Base-by-base conservation (phyloP, 2,888 invertebrate genomes). In the Hermaeophaga mercurialis region DNA sequence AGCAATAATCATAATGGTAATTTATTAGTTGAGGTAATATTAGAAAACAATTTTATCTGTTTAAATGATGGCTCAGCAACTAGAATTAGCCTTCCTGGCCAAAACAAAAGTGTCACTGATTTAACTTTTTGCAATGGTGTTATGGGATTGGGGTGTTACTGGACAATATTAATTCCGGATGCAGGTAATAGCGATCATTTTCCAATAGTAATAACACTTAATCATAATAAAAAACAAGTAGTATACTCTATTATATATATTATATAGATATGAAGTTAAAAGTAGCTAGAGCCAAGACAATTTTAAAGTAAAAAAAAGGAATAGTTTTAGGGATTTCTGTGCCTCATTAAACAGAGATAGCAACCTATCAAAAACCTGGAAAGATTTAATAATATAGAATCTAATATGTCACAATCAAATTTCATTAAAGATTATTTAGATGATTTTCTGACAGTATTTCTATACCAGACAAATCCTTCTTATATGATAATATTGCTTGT, bases 321-420 rank as follows among this genome's bases (percentile, higher is more conserved):
- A 18, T 8, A 39, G 19, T 39, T 39, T 39, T 8, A 39, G 8
- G 1, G 3, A 39, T n/a, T 39, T 39, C n/a, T 39, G 39, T 39
- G 11, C 1, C 11, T n/a, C 1, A 9, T 3, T 39, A 4, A 39
- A n/a, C n/a, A 39, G 39, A 18, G 19, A 39, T 4, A 19, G 11
- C 11, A 11, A 39, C 14, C 2, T 39, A 5, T n/a, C 8, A 39
- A n/a, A 2, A 18, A 19, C 11, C 18, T 39, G 39, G 39, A 39
- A 9, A 39, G n/a, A 19, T 38, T 39, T n/a, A 39, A 39, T 18
- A 39, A 19, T 39, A 19, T n/a, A 19, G 6, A 11, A 1, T 4
- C 3, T 19, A 8, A 1, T 18, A 2, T n/a, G 19, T 5, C n/a
- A 3, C n/a, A 14, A 39, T 9, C n/a, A n/a, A 19, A 19, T n/a